A percentile compares a stretch with the other conserved stretches of the same genome.
These are phyloP conservation scores for Cyaniris semiargus DNA, from an alignment of 2,888 invertebrate genomes.

Conservation along the genomic window DNA sequence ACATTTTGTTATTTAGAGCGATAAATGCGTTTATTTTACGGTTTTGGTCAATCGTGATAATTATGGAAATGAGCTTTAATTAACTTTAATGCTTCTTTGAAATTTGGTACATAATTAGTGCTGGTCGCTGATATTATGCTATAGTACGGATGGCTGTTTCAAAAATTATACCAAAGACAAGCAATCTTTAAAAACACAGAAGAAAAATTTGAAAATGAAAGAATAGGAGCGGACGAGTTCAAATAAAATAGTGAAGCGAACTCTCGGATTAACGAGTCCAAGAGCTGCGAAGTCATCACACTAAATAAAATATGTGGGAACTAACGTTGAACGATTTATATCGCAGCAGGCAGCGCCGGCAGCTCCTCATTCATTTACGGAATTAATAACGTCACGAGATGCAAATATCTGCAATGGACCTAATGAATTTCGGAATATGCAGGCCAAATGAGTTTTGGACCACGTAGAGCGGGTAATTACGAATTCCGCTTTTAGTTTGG, in stretches of 20 bases:
- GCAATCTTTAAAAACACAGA: background rate
- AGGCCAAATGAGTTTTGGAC: constrained; percentile 13
- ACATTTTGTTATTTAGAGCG: constrained; percentile 5
- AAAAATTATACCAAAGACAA: background rate
- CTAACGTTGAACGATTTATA: constrained; percentile 51
- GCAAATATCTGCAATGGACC: constrained; percentile 19
- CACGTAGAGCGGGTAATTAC: constrained; percentile 3
- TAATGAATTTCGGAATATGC: constrained; percentile 18
- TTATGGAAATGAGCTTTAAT: background rate
- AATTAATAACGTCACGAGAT: constrained; percentile 25
- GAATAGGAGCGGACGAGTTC: constrained; percentile 52
- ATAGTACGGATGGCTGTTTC: background rate
- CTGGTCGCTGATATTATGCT: background rate
- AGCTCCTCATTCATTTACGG: constrained; percentile 41
- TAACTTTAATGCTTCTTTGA: background rate
- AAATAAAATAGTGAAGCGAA: constrained; percentile 44
- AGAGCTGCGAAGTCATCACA: constrained; percentile 49
- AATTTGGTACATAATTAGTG: background rate
- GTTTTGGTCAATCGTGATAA: background rate
- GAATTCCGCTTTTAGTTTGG: background rate
- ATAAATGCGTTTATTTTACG: background rate
- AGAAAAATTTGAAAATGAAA: constrained; percentile 48
- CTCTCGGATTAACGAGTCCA: constrained; percentile 46
- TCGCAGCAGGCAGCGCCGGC: constrained; percentile 55
- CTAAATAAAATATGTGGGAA: constrained; percentile 47